phyloP scores from a whole-genome alignment of 2,113 vertebrate genomes.

The Poeciliopsis retropinna region DNA sequence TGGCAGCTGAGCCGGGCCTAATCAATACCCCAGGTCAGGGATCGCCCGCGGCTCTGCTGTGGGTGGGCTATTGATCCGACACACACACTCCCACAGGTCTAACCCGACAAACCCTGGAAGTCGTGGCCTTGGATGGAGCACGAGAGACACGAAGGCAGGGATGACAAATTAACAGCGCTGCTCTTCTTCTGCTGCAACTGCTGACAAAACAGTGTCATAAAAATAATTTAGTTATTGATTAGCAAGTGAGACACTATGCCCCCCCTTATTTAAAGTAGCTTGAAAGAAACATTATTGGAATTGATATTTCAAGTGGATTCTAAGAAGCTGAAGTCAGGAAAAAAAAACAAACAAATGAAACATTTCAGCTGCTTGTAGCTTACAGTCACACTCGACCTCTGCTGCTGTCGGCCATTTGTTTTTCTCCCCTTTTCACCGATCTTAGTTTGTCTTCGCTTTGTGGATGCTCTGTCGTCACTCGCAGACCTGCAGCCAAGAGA shows the following conservation, averaged over 20 bases:
- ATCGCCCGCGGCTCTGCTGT: conserved; percentile 83
- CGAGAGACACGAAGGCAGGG: conserved; percentile 27
- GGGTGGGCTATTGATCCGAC: conserved; percentile 89
- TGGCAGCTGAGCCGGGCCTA: conserved; percentile 89
- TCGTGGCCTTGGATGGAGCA: conserved; percentile 51
- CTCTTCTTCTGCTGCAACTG: conserved; percentile 37
- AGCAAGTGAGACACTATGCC: conserved; percentile 27
- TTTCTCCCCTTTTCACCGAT: background rate
- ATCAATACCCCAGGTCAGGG: conserved; percentile 92
- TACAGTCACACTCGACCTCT: conserved; percentile 16
- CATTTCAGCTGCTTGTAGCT: conserved; percentile 12
- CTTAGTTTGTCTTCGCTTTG: conserved; percentile 8
- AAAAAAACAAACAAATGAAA: conserved; percentile 10
- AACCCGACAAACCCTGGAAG: conserved; percentile 66
- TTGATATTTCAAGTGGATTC: conserved; percentile 35
- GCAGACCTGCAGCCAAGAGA: conserved; percentile 66
- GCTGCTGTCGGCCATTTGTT: background rate
- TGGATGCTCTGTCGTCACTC: conserved; percentile 53
- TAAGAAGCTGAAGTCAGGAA: conserved; percentile 30
- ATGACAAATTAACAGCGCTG: conserved; percentile 59
- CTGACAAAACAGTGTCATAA: conserved; percentile 45
- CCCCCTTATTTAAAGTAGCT: conserved; percentile 23
- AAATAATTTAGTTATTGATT: conserved; percentile 53
- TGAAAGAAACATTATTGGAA: conserved; percentile 39
- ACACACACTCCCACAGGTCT: conserved; percentile 88